A percentile compares a stretch with the other conserved stretches of the same genome.
Conservation (phyloP, 2,888 invertebrate species). For the Caenorhabditis drosophilae region DNA sequence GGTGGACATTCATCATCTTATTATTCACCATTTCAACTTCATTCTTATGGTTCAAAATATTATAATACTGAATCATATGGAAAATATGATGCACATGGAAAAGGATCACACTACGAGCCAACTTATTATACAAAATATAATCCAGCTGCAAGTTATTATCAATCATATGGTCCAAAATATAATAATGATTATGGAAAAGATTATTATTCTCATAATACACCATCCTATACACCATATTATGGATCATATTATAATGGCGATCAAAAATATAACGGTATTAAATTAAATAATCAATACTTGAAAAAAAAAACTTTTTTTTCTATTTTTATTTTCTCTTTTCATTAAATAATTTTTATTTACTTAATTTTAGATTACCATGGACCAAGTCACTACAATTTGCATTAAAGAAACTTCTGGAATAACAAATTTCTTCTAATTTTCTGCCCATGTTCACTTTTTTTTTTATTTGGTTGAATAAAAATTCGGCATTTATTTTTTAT, state of each 20-base stretch:
- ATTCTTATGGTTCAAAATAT: conserved; percentile 35
- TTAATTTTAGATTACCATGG: conserved; percentile 1
- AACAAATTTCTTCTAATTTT: no score
- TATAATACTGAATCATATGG: conserved; percentile 36
- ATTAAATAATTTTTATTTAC: no score
- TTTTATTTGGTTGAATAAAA: background rate
- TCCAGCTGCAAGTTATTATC: conserved; percentile 26
- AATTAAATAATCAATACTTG: background rate
- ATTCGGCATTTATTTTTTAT: no score
- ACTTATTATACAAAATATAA: conserved; percentile 17
- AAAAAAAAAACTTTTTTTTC: no score
- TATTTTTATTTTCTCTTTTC: no score
- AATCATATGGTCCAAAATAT: conserved; percentile 34
- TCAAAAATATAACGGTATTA: background rate
- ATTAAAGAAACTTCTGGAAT: no score
- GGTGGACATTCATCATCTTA: conserved; percentile 31
- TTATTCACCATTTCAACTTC: conserved; percentile 23
- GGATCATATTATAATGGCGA: background rate
- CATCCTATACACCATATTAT: conserved; percentile 4
- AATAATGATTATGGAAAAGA: conserved; percentile 16
- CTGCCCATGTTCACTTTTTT: background rate
- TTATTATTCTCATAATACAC: conserved; percentile 1
- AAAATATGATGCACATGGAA: conserved; percentile 27
- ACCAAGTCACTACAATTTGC: background rate
- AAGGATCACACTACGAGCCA: conserved; percentile 20